These are phyloP conservation scores for Lepilemur ruficaudatus DNA, from an alignment of 2,797 vertebrate genomes.

Conservation along the genomic window DNA sequence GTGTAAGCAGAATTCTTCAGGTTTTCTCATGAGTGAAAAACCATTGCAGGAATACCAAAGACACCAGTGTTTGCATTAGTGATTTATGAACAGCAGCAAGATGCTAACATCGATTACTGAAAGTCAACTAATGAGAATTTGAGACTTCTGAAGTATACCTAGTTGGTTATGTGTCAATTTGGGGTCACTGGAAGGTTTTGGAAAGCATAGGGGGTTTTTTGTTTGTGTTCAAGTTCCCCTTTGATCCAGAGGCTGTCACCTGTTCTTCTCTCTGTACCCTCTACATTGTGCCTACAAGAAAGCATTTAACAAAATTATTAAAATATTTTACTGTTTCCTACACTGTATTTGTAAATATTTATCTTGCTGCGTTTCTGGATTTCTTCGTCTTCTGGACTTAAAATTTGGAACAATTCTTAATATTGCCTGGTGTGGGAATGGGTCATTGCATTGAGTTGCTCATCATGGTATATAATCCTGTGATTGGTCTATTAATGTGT, in stretches of 20 bases:
- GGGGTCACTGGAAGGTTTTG: background rate
- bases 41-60: background rate
- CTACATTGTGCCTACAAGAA: background rate
- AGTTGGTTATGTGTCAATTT: background rate
- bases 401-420: background rate
- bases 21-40: constrained; percentile 20
- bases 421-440: background rate
- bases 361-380: background rate
- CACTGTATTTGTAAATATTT: background rate
- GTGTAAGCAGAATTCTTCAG: constrained; percentile 63
- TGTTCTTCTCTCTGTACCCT: background rate
- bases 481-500: background rate
- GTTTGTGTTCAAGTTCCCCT: background rate
- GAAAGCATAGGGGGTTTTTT: background rate
- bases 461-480: background rate
- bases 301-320: background rate
- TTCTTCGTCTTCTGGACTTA: constrained; percentile 18
- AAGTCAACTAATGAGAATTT: background rate
- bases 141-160: background rate
- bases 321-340: background rate
- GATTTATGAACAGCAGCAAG: background rate
- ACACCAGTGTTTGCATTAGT: background rate
- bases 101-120: background rate
- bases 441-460: background rate
- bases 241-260: background rate